Conservation (phyloP, 2,797 vertebrate species). For the Poecile montanus region DNA sequence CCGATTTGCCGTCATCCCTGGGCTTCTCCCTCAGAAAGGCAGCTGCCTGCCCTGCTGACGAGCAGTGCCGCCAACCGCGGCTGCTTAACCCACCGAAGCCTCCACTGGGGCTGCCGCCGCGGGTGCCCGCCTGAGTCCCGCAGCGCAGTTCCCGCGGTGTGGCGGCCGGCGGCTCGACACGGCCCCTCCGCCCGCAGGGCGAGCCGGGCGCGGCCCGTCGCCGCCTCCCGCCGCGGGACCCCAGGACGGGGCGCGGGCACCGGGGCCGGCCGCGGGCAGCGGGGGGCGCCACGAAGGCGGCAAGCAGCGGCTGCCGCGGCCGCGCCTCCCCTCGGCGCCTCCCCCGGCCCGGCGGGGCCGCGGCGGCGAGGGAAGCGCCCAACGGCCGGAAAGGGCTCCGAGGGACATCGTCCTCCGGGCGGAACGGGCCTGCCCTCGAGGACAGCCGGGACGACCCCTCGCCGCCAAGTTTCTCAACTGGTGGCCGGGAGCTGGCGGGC, state of each 20-base stretch:
- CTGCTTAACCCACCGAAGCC: background rate
- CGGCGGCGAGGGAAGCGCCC: background rate
- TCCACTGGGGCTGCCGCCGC: background rate
- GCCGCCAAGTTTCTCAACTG: conserved; percentile 29
- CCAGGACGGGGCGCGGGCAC: background rate
- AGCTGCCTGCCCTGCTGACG: background rate
- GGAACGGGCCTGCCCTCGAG: background rate
- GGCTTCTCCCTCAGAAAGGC: background rate
- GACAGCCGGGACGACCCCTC: background rate
- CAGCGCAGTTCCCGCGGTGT: background rate
- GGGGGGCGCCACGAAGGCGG: background rate
- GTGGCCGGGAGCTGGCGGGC: background rate
- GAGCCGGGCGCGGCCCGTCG: background rate
- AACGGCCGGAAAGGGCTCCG: background rate
- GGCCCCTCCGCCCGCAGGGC: background rate
- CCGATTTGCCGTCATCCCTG: background rate
- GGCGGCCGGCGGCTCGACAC: background rate
- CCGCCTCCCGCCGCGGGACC: background rate
- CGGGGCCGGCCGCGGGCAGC: background rate
- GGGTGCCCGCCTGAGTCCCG: background rate
- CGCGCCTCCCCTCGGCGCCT: background rate
- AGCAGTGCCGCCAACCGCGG: background rate
- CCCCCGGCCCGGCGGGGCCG: background rate
- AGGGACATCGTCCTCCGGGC: background rate
- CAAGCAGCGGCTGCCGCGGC: background rate